phyloP scores from a whole-genome alignment of 2,888 invertebrate genomes.

The Electrophaes corylata region DNA sequence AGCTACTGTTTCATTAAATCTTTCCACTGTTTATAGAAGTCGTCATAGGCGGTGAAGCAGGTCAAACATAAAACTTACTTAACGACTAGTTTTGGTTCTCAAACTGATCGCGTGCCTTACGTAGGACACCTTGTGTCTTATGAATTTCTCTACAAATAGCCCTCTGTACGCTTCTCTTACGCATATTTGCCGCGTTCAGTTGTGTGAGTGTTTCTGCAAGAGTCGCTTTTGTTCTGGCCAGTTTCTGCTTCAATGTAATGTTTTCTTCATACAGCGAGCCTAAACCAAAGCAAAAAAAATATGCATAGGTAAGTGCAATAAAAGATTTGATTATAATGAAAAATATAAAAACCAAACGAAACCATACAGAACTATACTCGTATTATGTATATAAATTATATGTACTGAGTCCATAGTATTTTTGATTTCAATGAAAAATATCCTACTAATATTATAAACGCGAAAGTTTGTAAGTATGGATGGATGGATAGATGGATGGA shows the following conservation, averaged over 20 bases:
- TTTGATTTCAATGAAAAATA: too few species aligned
- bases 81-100: constrained; percentile 71
- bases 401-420: too few species aligned
- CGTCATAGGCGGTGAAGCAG: constrained; percentile 15
- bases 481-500: too few species aligned
- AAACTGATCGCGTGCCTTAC: constrained; percentile 89
- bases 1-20: not conserved
- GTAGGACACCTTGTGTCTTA: constrained; percentile 90
- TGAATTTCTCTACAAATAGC: constrained; percentile 92
- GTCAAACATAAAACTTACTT: constrained; percentile 11
- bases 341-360: too few species aligned
- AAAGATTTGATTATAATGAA: not conserved
- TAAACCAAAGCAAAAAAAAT: constrained; percentile 45
- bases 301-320: constrained; percentile 2
- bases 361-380: too few species aligned
- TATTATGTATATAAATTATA: too few species aligned
- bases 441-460: too few species aligned
- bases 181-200: constrained; percentile 90
- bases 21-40: not conserved
- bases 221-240: constrained; percentile 88
- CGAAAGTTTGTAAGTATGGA: too few species aligned
- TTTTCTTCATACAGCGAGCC: constrained; percentile 86
- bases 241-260: constrained; percentile 87
- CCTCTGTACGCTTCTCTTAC: constrained; percentile 92
- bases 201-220: constrained; percentile 91